These are phyloP conservation scores for Yponomeuta sedellus DNA, from an alignment of 2,888 invertebrate genomes.

Conservation along the genomic window DNA sequence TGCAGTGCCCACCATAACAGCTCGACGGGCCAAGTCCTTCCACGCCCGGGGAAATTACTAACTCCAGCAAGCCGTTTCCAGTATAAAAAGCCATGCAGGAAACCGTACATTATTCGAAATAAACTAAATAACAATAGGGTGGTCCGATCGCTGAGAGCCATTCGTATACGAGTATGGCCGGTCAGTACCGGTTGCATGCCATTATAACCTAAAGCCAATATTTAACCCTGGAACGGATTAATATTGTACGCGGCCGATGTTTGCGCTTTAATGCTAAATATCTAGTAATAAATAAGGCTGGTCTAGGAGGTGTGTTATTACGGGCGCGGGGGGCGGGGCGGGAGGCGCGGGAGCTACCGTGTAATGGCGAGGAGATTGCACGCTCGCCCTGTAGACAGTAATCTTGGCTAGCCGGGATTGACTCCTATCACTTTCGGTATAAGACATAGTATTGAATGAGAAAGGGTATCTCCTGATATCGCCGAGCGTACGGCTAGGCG, in stretches of 20 bases:
- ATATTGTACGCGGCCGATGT: slow-evolving; percentile 19
- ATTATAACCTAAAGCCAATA: slow-evolving; percentile 10
- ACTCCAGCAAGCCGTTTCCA: neutral
- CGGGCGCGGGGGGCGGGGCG: slow-evolving; percentile 38
- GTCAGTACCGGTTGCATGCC: slow-evolving; percentile 1
- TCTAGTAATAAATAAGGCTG: slow-evolving; percentile 16
- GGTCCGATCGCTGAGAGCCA: neutral
- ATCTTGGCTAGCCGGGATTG: no score
- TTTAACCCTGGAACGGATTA: slow-evolving; percentile 23
- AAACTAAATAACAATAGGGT: slow-evolving; percentile 3
- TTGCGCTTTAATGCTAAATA: slow-evolving; percentile 22
- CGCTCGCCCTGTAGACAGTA: neutral
- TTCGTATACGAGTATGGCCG: neutral
- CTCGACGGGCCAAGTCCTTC: neutral
- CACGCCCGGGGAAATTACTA: neutral
- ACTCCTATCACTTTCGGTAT: no score
- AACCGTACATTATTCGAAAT: neutral
- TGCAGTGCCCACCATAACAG: neutral
- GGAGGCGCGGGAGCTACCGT: slow-evolving; percentile 41
- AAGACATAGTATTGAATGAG: no score
- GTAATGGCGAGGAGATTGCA: slow-evolving; percentile 27
- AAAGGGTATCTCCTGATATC: no score
- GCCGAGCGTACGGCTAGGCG: slow-evolving; percentile 18
- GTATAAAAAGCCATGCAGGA: neutral
- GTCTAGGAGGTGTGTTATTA: slow-evolving; percentile 20